Base-by-base conservation (phyloP, 2,797 vertebrate species). In the Halcyon badia region DNA sequence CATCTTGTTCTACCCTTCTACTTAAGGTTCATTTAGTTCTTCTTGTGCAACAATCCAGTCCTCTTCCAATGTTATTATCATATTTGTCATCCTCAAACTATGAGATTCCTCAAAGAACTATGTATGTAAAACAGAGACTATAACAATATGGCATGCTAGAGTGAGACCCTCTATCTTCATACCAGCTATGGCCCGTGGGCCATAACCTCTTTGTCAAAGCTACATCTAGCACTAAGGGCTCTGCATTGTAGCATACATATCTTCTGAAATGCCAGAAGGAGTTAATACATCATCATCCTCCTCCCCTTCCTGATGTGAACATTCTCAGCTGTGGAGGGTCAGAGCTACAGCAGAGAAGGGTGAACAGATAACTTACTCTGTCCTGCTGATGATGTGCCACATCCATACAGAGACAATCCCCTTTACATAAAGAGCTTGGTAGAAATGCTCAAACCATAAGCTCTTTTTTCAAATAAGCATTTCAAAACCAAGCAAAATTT, bases 1-100 rank as follows among this genome's bases (percentile, higher is more conserved):
- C 18, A 35, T 51, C 9, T 1, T 49, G 39, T 77, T 89, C 28
- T 70, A 54, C 41, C 22, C 44, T 65, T 82, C 58, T 57, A 66
- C 25, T 82, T 28, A 62, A 95, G 79, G 58, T 37, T 86, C 19
- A 68, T 78, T 42, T 72, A 52, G 66, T 70, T 81, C 76, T 78
- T 17, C 76, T 78, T 17, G 15, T 61, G 28, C 66, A 86, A 83
- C 24, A 78, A 11, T 39, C 37, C 64, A 37, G 80, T 64, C 16
- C 22, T 93, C 24, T 78, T 93, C 52, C 41, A 68, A 25, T 33
- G 65, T 90, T 79, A n/a, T 42, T 37, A 82, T 10, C 28, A 28
- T 35, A 83, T 83, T 83, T 72, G 46, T 91, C 46, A 81, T 48
- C 31, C 72, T 89, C 54, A 65, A 72, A 81, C 19, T 21, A 30